Evolutionary conservation across 2,797 vertebrate species (phyloP), one percentile per base, ranked within the genome.

Genomic region (Sebastes cheni): DNA sequence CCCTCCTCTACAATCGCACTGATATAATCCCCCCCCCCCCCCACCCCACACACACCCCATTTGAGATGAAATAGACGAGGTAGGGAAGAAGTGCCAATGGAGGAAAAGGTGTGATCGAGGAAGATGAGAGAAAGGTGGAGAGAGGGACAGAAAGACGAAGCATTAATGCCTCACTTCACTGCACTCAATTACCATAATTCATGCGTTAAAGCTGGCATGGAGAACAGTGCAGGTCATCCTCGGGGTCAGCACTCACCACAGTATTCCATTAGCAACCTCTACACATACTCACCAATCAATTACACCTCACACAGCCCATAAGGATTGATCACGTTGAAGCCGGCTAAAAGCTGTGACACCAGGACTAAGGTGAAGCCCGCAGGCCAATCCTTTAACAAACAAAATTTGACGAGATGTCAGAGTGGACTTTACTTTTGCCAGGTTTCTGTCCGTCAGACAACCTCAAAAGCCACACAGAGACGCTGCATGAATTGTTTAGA

Each of bases 131-230:
- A 30, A 29, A 78, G 34, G 54, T 69, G 42, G 12, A 30, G n/a
- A 25, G 42, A 56, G 29, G 69, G 60, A 75, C 13, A 52, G 67
- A 66, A 25, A 83, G 81, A 86, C 82, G 77, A 66, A 64, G 81
- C 78, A 86, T 90, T 88, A 85, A 78, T 81, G 72, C 87, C n/a
- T 88, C 85, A 82, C 92, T 89, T 86, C 81, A 34, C 88, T 84
- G 80, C 89, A 79, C 82, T 81, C 87, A 74, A 91, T 95, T 93
- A 94, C 82, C 92, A 93, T 94, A 92, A 94, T 93, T 91, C 88
- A 90, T 86, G 78, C 75, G 27, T 90, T 92, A 87, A 92, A 87
- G 75, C 86, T 90, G 90, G 91, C 88, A 87, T 73, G 60, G 82
- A 87, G 87, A 91, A 90, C 90, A 85, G 85, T 61, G 70, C 88